Evolutionary conservation across 2,888 invertebrate genomes (phyloP).

Genomic region (Euproctis similis): DNA sequence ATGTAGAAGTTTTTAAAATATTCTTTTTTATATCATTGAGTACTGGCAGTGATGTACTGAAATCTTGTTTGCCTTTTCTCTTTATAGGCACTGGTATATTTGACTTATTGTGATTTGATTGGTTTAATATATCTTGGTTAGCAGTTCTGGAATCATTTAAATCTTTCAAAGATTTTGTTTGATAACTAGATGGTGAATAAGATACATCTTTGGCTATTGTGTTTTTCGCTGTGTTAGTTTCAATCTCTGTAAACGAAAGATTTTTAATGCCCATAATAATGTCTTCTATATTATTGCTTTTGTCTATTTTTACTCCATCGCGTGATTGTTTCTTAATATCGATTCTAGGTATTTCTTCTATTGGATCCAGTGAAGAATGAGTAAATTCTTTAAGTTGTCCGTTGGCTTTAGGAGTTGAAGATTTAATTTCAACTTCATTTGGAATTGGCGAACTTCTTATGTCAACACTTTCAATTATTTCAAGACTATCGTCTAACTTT

Average conservation of each 20-base stretch:
- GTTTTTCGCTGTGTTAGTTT: slow-evolving; percentile 16
- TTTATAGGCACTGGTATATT: slow-evolving; percentile 3
- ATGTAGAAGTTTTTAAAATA: slow-evolving; percentile 38
- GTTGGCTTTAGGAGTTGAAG: slow-evolving; percentile 35
- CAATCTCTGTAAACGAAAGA: slow-evolving; percentile 23
- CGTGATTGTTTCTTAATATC: not conserved
- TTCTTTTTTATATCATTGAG: slow-evolving; percentile 28
- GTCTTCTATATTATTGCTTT: slow-evolving; percentile 15
- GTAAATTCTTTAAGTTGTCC: not conserved
- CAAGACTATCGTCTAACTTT: not conserved
- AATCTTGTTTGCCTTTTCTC: slow-evolving; percentile 12
- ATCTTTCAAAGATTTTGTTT: slow-evolving; percentile 37
- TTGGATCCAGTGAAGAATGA: not conserved
- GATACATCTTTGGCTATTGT: slow-evolving; percentile 39
- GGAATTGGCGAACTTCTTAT: slow-evolving; percentile 13
- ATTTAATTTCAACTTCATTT: slow-evolving; percentile 36
- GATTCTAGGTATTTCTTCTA: not conserved
- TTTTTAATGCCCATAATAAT: slow-evolving; percentile 26
- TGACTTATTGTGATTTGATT: slow-evolving; percentile 2
- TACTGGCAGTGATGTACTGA: slow-evolving; percentile 38
- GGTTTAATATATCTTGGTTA: not conserved
- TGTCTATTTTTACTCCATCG: not conserved
- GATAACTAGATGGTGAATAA: slow-evolving; percentile 48
- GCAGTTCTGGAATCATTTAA: slow-evolving; percentile 25
- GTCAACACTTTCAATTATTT: not conserved